These are phyloP conservation scores for Agrotis clavis DNA, from an alignment of 2,888 invertebrate genomes.

Conservation along the genomic window DNA sequence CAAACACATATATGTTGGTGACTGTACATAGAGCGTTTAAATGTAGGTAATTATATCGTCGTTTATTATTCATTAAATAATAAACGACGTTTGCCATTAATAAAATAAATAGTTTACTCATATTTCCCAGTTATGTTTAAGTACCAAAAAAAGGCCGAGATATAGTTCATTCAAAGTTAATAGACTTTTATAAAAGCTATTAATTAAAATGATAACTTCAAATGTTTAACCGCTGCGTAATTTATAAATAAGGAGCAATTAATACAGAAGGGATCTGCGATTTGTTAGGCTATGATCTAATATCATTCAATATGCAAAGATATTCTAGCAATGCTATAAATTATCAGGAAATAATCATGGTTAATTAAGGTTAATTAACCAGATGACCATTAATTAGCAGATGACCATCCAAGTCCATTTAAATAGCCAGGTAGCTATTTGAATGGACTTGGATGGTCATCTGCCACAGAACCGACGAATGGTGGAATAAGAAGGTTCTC, in stretches of 20 bases:
- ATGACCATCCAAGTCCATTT: too few species aligned
- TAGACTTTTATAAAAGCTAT: background rate
- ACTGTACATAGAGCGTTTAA: too few species aligned
- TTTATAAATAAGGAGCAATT: slow-evolving; percentile 32
- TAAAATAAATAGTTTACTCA: background rate
- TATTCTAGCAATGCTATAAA: slow-evolving; percentile 2
- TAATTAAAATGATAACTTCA: background rate
- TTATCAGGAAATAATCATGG: background rate
- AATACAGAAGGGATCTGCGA: slow-evolving; percentile 32
- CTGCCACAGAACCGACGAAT: too few species aligned
- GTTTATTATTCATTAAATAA: too few species aligned
- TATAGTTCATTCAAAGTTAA: background rate
- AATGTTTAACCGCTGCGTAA: slow-evolving; percentile 21
- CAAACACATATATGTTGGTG: too few species aligned
- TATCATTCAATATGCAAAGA: slow-evolving; percentile 16
- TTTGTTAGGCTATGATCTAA: slow-evolving; percentile 43
- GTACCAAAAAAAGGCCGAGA: background rate
- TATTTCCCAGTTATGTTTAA: background rate
- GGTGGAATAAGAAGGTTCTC: too few species aligned
- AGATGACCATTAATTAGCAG: too few species aligned
- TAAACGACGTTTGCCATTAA: slow-evolving; percentile 19
- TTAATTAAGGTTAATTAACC: too few species aligned
- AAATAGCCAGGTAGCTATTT: too few species aligned
- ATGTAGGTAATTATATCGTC: too few species aligned
- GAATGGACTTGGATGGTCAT: background rate